Evolutionary conservation across 64 coral and sea anemone species (phyloP), one percentile per base, ranked within the genome.

Genomic region (Hydrozoanthus tunicans): DNA sequence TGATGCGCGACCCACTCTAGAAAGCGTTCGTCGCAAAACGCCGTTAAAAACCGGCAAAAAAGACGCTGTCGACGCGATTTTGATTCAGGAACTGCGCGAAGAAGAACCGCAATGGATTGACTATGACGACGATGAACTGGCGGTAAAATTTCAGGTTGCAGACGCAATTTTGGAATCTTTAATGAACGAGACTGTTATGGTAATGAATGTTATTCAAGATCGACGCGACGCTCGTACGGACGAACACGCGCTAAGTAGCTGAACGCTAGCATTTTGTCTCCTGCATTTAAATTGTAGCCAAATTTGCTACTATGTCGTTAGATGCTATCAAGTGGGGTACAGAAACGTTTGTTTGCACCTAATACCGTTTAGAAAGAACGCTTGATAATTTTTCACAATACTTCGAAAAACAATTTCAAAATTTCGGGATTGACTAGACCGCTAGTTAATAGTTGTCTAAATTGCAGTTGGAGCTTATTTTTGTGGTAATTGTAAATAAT

Each of bases 131-230:
- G 97, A 99, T 86, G 97, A 99, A 79, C 69, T 95, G 1, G 92
- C 94, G 6, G 97, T 99, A n/a, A 99, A 99, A 65, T 99, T 99
- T 66, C 97, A 99, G 90, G 97, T 99, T 24, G 94, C 97, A 62
- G 97, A 99, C 79, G 91, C 97, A n/a, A 99, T 99, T 11, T 92
- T 99, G 10, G 94, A 93, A 26, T 96, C 94, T 9, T 77, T 99
- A n/a, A 68, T 99, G 56, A 93, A 79, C 0, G 97, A 99, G 64
- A 99, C 97, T 70, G 94, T 93, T 2, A 96, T 95, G 91, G 97
- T 99, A 1, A 82, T 99, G 73, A 99, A 94, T 56, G 97, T 94
- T 64, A 92, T 99, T 43, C 92, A 99, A 81, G 61, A 74, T 62
- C 85, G 95, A 52, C 92, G 91, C 3, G 92, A 97, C 53, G 93